Evolutionary conservation across 2,797 vertebrate species (phyloP), one percentile per base, ranked within the genome.

Genomic region (Sciurus carolinensis): DNA sequence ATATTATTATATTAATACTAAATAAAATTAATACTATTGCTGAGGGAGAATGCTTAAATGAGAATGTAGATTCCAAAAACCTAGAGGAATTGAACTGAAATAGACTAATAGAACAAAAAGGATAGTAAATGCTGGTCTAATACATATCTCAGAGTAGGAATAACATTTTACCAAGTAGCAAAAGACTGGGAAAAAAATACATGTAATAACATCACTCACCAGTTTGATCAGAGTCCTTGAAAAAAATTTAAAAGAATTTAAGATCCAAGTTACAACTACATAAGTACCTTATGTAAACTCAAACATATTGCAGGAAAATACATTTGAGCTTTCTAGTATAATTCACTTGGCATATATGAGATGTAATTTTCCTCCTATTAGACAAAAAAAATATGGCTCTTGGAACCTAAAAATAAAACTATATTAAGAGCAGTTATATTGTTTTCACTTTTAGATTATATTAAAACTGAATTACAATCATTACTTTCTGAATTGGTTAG

Each of bases 401-500:
- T 64, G 7, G 30, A 89, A 94, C 9, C 39, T 90, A 92, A 93
- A 96, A 95, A 83, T 36, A 85, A 90, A 36, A 94, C 44, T 44
- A 33, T 72, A 90, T 83, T 83, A 97, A 90, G 17, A 83, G 4
- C 14, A 62, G 64, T 81, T 89, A 94, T 90, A 73, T 91, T 95
- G 72, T 89, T 95, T 86, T 95, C 64, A 83, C 79, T 93, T 95
- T 91, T 57, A 87, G 42, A 62, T 52, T 86, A 14, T 85, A 95
- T 94, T 93, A 91, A 94, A 95, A 91, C 72, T 93, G 71, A 96
- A 92, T 94, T 87, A 81, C 5, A 84, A 91, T 89, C 44, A 96
- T 95, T 88, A 96, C 54, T 92, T 95, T 92, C 73, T 97, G n/a
- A 95, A 95, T 91, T 95, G 36, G 59, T 83, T 80, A 84, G 33